Conservation (phyloP, 2,888 invertebrate genomes). For the Drosophila villosipedis region DNA sequence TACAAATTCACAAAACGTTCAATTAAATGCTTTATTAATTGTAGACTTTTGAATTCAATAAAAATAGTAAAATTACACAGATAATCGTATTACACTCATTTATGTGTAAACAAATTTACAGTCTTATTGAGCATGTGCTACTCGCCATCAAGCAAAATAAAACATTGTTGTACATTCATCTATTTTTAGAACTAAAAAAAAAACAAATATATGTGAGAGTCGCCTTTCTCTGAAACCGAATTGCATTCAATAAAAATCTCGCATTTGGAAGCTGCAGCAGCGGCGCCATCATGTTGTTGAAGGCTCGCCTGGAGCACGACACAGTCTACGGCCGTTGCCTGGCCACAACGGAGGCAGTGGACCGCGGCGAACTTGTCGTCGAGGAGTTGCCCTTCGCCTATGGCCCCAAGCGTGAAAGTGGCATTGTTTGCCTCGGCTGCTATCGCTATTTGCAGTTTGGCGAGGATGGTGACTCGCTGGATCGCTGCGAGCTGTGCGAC, state of each 20-base stretch:
- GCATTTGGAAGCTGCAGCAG: slow-evolving; percentile 30
- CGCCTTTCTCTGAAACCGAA: slow-evolving; percentile 16
- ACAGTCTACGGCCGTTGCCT: slow-evolving; percentile 90
- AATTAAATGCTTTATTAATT: not conserved
- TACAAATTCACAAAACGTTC: not conserved
- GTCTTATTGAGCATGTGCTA: not conserved
- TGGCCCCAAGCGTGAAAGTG: slow-evolving; percentile 91
- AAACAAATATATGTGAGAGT: not conserved
- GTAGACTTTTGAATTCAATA: not conserved
- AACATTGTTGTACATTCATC: not conserved
- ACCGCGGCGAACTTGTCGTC: slow-evolving; percentile 90
- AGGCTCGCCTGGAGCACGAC: slow-evolving; percentile 85
- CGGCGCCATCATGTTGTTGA: slow-evolving; percentile 77
- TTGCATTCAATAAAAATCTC: slow-evolving; percentile 27
- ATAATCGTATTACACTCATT: not conserved
- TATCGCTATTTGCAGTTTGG: slow-evolving; percentile 87
- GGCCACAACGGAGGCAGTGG: slow-evolving; percentile 88
- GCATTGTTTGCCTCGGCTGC: slow-evolving; percentile 91
- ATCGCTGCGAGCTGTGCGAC: slow-evolving; percentile 90
- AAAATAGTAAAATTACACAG: not conserved
- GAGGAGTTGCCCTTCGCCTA: slow-evolving; percentile 90
- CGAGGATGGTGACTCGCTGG: slow-evolving; percentile 83
- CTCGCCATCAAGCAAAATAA: not conserved
- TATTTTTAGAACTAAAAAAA: slow-evolving; percentile 36
- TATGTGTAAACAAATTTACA: not conserved